Conservation (phyloP, 1,140 invertebrate species). For the Copidosoma floridanum region DNA sequence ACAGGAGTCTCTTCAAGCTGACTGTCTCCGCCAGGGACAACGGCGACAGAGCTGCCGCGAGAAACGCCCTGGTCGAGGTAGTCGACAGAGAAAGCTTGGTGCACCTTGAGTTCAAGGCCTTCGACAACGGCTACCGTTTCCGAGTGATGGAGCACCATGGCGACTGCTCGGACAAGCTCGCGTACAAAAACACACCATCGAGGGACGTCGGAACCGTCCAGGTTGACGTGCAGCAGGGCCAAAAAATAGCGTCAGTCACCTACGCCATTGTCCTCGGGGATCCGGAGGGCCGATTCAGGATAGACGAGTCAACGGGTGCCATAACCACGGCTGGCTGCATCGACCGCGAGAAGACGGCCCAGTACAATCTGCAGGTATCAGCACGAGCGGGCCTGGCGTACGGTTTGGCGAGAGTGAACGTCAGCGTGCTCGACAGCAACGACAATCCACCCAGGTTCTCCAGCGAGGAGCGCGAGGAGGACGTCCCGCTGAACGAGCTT, state of each 20-base stretch:
- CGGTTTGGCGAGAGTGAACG: slow-evolving; percentile 72
- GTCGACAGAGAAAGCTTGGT: slow-evolving; percentile 70
- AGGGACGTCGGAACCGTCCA: slow-evolving; percentile 76
- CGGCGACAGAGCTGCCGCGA: slow-evolving; percentile 67
- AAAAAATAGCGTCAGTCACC: slow-evolving; percentile 56
- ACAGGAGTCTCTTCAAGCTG: slow-evolving; percentile 69
- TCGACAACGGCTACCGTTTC: slow-evolving; percentile 77
- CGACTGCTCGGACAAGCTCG: slow-evolving; percentile 61
- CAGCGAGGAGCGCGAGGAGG: slow-evolving; percentile 64
- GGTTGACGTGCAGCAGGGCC: slow-evolving; percentile 57
- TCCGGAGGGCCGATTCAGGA: slow-evolving; percentile 72
- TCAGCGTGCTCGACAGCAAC: slow-evolving; percentile 87
- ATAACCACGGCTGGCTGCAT: slow-evolving; percentile 78
- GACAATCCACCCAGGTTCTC: slow-evolving; percentile 87
- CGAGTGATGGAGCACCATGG: slow-evolving; percentile 77
- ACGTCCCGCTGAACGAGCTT: slow-evolving; percentile 79
- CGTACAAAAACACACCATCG: slow-evolving; percentile 56
- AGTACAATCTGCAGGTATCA: slow-evolving; percentile 75
- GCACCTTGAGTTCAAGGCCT: slow-evolving; percentile 69
- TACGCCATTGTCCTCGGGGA: slow-evolving; percentile 87
- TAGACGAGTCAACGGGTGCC: slow-evolving; percentile 74
- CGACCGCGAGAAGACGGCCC: slow-evolving; percentile 78
- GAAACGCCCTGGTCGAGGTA: slow-evolving; percentile 81
- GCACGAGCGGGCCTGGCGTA: slow-evolving; percentile 69
- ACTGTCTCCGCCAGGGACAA: slow-evolving; percentile 76